These are phyloP conservation scores for Seriola aureovittata DNA, from an alignment of 2,113 vertebrate genomes.

Conservation along the genomic window DNA sequence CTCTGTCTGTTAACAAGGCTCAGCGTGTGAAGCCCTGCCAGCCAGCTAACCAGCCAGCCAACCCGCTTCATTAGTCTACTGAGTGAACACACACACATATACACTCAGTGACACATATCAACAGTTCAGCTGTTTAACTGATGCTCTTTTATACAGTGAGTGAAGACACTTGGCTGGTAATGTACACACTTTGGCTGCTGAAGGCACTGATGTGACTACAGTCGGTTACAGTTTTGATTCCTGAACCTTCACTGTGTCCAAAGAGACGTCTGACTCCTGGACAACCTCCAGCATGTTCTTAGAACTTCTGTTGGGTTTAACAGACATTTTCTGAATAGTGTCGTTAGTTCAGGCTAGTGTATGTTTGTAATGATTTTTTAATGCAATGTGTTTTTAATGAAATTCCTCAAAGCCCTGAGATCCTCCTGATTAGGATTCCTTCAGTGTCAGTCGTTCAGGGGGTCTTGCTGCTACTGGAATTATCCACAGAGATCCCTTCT, in stretches of 20 bases:
- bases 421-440: no score
- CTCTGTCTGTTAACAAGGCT: slow-evolving; percentile 5
- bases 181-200: neutral
- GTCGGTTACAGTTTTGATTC: neutral
- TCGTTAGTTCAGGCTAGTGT: no score
- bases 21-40: slow-evolving; percentile 45
- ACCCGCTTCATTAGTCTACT: slow-evolving; percentile 34
- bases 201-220: neutral
- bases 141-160: neutral
- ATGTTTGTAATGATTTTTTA: no score
- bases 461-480: no score
- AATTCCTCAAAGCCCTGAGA: no score
- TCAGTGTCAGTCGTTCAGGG: no score
- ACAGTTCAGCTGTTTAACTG: slow-evolving; percentile 6
- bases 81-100: neutral
- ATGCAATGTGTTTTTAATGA: no score
- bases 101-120: neutral
- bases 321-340: no score
- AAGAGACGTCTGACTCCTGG: neutral
- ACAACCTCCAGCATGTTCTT: neutral
- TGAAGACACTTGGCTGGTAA: slow-evolving; percentile 1
- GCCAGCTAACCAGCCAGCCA: slow-evolving; percentile 28
- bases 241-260: neutral
- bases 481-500: no score
- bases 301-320: neutral